Evolutionary conservation across 1,140 invertebrate genomes (phyloP).

Genomic region (Elymnias hypermnestra): DNA sequence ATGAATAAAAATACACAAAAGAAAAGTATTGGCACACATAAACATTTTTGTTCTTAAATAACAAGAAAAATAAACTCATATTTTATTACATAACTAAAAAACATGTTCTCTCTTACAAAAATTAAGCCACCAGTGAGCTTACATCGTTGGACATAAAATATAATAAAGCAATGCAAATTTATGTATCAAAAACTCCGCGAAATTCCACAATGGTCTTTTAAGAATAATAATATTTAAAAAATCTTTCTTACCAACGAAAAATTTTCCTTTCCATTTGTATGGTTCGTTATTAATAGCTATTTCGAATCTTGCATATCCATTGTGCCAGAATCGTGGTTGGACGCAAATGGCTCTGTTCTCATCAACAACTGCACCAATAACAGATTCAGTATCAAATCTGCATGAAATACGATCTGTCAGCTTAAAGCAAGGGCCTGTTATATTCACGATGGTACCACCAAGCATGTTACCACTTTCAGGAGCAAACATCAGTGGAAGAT

Average conservation of each 20-base stretch:
- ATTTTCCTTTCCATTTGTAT: constrained; percentile 94
- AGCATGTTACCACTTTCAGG: constrained; percentile 97
- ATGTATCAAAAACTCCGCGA: too few species aligned
- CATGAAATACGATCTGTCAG: constrained; percentile 85
- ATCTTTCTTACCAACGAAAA: constrained; percentile 87
- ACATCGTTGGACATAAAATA: too few species aligned
- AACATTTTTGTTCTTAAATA: too few species aligned
- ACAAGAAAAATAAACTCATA: too few species aligned
- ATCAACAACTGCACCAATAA: constrained; percentile 84
- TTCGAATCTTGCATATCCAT: constrained; percentile 93
- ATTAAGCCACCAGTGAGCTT: too few species aligned
- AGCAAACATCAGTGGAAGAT: constrained; percentile 89
- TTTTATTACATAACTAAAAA: too few species aligned
- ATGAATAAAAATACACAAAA: too few species aligned
- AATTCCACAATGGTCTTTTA: too few species aligned
- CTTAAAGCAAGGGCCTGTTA: constrained; percentile 92
- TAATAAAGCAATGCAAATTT: too few species aligned
- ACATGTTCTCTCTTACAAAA: too few species aligned
- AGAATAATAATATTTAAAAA: not conserved
- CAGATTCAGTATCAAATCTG: constrained; percentile 86
- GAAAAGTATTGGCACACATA: too few species aligned
- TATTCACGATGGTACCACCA: constrained; percentile 95
- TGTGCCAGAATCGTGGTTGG: constrained; percentile 91
- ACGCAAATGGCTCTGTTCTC: constrained; percentile 91
- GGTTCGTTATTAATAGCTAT: constrained; percentile 89